Conservation (phyloP, 1,140 invertebrate species). For the Homarus americanus region DNA sequence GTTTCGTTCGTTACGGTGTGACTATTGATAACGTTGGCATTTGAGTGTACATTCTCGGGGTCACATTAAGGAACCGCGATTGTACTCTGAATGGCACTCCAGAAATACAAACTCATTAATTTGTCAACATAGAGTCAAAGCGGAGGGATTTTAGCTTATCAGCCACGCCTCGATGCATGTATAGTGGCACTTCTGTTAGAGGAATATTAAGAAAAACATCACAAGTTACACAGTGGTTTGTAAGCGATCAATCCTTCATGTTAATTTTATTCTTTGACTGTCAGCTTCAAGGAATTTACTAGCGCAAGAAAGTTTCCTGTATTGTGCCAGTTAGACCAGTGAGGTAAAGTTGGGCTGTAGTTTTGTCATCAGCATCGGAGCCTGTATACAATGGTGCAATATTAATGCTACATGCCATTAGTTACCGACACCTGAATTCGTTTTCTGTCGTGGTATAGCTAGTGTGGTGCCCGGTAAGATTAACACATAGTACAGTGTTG, state of each 20-base stretch:
- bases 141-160: constrained; percentile 63
- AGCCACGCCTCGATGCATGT: constrained; percentile 45
- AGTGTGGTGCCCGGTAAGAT: constrained; percentile 44
- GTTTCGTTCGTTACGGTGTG: neutral
- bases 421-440: constrained; percentile 61
- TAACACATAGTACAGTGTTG: constrained; percentile 36
- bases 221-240: neutral
- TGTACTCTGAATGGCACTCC: constrained; percentile 29
- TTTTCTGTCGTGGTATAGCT: constrained; percentile 52
- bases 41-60: constrained; percentile 24
- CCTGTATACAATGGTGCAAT: constrained; percentile 50
- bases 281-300: too few relatives aligned
- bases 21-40: constrained; percentile 12
- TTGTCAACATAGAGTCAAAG: constrained; percentile 55
- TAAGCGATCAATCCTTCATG: neutral
- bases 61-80: constrained; percentile 21
- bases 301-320: neutral
- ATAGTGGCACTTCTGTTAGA: constrained; percentile 32
- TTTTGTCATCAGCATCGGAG: constrained; percentile 24
- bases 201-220: neutral
- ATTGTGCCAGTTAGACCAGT: neutral
- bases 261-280: too few relatives aligned
- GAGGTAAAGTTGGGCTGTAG: constrained; percentile 32
- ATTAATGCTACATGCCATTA: constrained; percentile 61
- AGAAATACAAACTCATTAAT: constrained; percentile 70